Conservation (phyloP, 2,888 invertebrate species). For the Cryptus armator region DNA sequence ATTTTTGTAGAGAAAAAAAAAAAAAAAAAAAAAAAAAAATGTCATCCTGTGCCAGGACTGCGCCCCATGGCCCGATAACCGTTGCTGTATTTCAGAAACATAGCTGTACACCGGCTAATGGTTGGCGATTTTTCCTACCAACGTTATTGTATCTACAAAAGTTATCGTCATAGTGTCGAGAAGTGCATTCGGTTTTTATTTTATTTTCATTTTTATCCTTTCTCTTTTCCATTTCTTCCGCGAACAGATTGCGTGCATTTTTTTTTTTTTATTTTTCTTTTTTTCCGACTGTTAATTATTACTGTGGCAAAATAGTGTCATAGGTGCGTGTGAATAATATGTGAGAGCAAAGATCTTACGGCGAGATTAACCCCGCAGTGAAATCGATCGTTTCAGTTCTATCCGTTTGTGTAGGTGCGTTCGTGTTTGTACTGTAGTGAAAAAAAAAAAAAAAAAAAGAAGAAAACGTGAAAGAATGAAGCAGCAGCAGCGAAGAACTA, state of each 20-base stretch:
- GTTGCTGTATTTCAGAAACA: conserved; percentile 6
- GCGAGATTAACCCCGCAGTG: conserved; percentile 18
- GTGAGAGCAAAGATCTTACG: conserved; percentile 14
- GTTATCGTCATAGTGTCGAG: too few relatives aligned
- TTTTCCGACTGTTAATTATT: neutral
- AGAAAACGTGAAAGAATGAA: neutral
- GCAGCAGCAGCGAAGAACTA: neutral
- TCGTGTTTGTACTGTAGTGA: neutral
- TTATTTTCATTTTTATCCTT: neutral
- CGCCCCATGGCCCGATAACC: conserved; percentile 1
- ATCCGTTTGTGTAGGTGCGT: neutral
- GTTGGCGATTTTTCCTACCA: conserved; percentile 11
- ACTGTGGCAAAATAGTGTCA: neutral
- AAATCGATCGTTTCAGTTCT: conserved; percentile 31
- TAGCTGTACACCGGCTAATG: conserved; percentile 5
- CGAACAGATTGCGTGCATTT: neutral
- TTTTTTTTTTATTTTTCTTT: neutral
- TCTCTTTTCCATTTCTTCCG: neutral
- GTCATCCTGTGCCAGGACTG: neutral
- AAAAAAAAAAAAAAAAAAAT: conserved; percentile 10
- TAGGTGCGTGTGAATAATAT: conserved; percentile 39
- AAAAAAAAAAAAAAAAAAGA: conserved; percentile 19
- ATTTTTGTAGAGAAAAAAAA: conserved; percentile 41
- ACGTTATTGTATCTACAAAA: neutral
- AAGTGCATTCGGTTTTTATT: too few relatives aligned